Conservation (phyloP, 2,888 invertebrate species). For the Thecophora atra region DNA sequence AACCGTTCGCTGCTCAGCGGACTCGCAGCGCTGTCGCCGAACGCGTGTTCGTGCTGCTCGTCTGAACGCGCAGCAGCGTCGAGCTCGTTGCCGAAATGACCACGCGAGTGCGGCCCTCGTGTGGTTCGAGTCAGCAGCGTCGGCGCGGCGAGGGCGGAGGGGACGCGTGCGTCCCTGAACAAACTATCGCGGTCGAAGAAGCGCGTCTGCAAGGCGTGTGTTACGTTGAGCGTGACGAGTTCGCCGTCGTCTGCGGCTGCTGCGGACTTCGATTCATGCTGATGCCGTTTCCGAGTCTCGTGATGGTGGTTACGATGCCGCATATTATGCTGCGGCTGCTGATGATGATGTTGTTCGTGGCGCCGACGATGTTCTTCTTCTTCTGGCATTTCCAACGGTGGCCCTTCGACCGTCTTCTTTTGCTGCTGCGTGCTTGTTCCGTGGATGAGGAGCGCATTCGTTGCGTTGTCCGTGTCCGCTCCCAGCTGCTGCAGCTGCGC, state of each 20-base stretch:
- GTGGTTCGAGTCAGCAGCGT: conserved; percentile 46
- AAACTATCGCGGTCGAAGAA: conserved; percentile 62
- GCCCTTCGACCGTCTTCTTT: conserved; percentile 39
- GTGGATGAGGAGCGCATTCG: too few relatives aligned
- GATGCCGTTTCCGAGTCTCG: conserved; percentile 56
- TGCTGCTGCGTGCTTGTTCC: conserved; percentile 41
- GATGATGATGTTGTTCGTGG: conserved; percentile 50
- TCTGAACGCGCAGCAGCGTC: background rate
- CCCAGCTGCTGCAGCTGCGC: conserved; percentile 43
- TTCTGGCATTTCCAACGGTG: conserved; percentile 38
- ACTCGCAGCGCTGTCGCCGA: conserved; percentile 28
- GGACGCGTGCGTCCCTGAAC: conserved; percentile 39
- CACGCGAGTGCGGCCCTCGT: conserved; percentile 47
- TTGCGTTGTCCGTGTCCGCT: conserved; percentile 27
- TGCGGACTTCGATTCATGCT: conserved; percentile 11
- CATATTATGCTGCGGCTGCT: conserved; percentile 57
- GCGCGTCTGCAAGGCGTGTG: conserved; percentile 50
- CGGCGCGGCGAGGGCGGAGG: too few relatives aligned
- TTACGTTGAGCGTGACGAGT: conserved; percentile 41
- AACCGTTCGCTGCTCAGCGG: conserved; percentile 38
- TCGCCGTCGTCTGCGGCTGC: conserved; percentile 34
- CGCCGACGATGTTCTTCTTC: conserved; percentile 42
- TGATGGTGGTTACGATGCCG: conserved; percentile 62
- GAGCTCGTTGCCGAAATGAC: conserved; percentile 13
- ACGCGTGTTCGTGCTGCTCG: conserved; percentile 20